Conservation (phyloP, 1,140 invertebrate genomes). For the Ceratina japonica region DNA sequence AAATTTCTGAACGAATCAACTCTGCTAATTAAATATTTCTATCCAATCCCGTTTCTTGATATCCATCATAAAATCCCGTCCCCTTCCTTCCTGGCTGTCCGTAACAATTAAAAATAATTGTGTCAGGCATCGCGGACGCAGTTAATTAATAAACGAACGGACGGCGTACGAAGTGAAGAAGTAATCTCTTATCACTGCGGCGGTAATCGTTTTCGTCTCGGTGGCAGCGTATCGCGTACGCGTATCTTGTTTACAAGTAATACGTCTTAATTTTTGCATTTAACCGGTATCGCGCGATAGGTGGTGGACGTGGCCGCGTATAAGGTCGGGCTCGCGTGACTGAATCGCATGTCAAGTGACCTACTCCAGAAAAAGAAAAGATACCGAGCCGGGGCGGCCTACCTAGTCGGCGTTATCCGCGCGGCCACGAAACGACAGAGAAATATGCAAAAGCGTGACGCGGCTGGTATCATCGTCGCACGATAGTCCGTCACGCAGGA, state of each 20-base stretch:
- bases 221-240: conserved; percentile 5
- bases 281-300: conserved; percentile 29
- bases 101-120: too few relatives aligned
- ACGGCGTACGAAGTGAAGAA: too few relatives aligned
- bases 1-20: too few relatives aligned
- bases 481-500: conserved; percentile 4
- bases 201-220: not conserved
- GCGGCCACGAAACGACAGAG: conserved; percentile 31
- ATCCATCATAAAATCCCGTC: too few relatives aligned
- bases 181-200: not conserved
- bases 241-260: conserved; percentile 49
- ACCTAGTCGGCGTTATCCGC: conserved; percentile 2
- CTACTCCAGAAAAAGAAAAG: conserved; percentile 44
- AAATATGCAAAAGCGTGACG: conserved; percentile 35
- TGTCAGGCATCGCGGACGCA: too few relatives aligned
- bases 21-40: too few relatives aligned
- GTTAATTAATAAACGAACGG: too few relatives aligned
- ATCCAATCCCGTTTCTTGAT: too few relatives aligned
- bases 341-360: conserved; percentile 38
- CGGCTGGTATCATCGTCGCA: conserved; percentile 24
- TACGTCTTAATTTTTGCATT: conserved; percentile 44
- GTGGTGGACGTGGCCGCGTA: not conserved
- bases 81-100: too few relatives aligned
- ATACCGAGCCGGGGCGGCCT: not conserved
- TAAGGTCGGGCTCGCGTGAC: conserved; percentile 30